A percentile compares a stretch with the other conserved stretches of the same genome.
phyloP scores from a whole-genome alignment of 2,888 invertebrate genomes.

The Tetranychus piercei region DNA sequence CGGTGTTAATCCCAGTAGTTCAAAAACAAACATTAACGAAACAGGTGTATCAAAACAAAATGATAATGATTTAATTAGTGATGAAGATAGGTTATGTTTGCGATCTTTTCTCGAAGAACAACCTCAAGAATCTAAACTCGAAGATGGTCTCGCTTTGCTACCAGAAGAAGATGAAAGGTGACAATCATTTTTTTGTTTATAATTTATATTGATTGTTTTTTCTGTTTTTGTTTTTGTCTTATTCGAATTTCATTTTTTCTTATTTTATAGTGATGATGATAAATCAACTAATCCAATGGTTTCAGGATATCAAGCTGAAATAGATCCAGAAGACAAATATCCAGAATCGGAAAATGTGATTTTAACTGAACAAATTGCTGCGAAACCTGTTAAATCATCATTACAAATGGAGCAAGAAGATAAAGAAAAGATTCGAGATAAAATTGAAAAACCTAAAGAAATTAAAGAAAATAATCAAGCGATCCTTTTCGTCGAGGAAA shows the following conservation, averaged over 20 bases:
- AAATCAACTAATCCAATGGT: slow-evolving; percentile 49
- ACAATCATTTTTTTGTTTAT: not conserved
- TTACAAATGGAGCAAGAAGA: not conserved
- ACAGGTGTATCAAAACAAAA: not conserved
- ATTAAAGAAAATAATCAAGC: not conserved
- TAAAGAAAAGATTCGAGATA: not conserved
- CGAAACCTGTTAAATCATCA: not conserved
- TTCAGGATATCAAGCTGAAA: slow-evolving; percentile 62
- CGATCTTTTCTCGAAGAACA: slow-evolving; percentile 10
- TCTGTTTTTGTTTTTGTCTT: too few relatives aligned
- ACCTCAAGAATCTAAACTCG: not conserved
- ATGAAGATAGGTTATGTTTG: slow-evolving; percentile 5
- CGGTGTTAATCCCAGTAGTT: not conserved
- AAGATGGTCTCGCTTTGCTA: not conserved
- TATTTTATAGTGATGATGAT: slow-evolving; percentile 36
- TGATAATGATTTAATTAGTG: slow-evolving; percentile 7
- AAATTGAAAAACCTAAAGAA: not conserved
- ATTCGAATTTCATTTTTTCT: not conserved
- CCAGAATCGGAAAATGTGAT: slow-evolving; percentile 9
- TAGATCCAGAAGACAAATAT: slow-evolving; percentile 45
- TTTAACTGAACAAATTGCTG: not conserved
- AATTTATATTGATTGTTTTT: not conserved
- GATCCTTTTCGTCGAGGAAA: not conserved
- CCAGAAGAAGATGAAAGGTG: slow-evolving; percentile 6
- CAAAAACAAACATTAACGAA: not conserved